phyloP scores from a whole-genome alignment of 2,888 invertebrate species.

The Aricia artaxerxes region DNA sequence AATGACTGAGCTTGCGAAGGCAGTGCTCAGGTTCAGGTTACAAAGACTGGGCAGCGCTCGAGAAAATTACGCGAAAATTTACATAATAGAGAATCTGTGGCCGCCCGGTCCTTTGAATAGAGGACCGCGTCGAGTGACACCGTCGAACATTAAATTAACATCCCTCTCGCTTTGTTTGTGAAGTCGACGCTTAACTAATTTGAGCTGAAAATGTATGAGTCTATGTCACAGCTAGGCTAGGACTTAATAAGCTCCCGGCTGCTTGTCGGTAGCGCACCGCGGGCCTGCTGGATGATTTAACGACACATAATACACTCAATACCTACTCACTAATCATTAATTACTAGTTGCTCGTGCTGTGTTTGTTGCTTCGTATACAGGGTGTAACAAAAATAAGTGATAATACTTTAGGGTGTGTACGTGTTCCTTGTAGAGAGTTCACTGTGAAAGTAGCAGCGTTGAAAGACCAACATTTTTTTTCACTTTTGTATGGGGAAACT shows the following conservation, averaged over 20 bases:
- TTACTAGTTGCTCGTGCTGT: too few relatives aligned
- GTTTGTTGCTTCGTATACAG: too few relatives aligned
- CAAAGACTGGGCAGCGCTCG: slow-evolving; percentile 72
- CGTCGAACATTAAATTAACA: slow-evolving; percentile 76
- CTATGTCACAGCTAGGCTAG: not conserved
- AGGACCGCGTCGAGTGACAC: slow-evolving; percentile 71
- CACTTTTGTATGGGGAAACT: too few relatives aligned
- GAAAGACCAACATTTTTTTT: too few relatives aligned
- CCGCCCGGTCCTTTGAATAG: slow-evolving; percentile 74
- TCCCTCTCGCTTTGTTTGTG: slow-evolving; percentile 73
- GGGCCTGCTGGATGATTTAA: not conserved
- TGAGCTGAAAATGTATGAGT: slow-evolving; percentile 38
- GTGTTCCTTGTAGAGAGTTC: too few relatives aligned
- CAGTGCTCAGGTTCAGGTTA: slow-evolving; percentile 64
- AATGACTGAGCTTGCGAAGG: slow-evolving; percentile 57
- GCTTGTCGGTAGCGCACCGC: not conserved
- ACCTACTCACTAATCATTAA: too few relatives aligned
- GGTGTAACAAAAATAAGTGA: too few relatives aligned
- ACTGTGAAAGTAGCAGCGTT: too few relatives aligned
- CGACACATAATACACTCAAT: too few relatives aligned
- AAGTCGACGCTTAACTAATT: slow-evolving; percentile 66
- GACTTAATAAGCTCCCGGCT: not conserved
- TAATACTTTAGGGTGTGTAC: too few relatives aligned
- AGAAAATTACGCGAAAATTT: slow-evolving; percentile 77
- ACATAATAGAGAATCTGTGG: slow-evolving; percentile 80